A percentile compares a stretch with the other conserved stretches of the same genome.
phyloP scores from a whole-genome alignment of 2,888 invertebrate genomes.

The Machimus rusticus region DNA sequence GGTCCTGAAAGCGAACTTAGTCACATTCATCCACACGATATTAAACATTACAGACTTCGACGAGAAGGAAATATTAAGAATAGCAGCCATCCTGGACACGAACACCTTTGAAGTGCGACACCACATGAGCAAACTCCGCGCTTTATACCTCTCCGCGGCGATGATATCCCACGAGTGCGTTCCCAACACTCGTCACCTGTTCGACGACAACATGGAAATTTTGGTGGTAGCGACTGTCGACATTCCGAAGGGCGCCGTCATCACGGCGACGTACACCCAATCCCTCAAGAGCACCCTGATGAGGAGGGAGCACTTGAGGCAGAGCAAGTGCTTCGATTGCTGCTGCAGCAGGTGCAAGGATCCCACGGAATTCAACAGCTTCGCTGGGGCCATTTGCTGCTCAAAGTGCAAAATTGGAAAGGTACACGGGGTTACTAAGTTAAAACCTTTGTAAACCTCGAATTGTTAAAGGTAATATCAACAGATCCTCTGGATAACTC shows the following conservation, averaged over 20 bases:
- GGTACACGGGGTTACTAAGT: conserved; percentile 50
- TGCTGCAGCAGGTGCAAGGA: conserved; percentile 73
- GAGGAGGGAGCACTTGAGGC: conserved; percentile 69
- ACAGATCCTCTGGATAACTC: conserved; percentile 68
- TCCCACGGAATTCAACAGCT: conserved; percentile 73
- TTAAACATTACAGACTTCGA: conserved; percentile 65
- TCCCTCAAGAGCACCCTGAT: conserved; percentile 74
- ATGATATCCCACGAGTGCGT: conserved; percentile 77
- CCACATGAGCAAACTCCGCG: conserved; percentile 49
- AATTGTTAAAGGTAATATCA: conserved; percentile 64
- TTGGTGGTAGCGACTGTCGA: conserved; percentile 69
- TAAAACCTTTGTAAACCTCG: neutral
- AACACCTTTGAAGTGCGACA: conserved; percentile 75
- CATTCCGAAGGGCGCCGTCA: conserved; percentile 72
- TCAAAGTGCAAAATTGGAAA: conserved; percentile 67
- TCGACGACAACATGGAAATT: conserved; percentile 69
- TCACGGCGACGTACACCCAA: conserved; percentile 76
- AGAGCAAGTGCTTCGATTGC: conserved; percentile 74
- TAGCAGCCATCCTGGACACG: conserved; percentile 75
- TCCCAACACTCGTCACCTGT: conserved; percentile 75
- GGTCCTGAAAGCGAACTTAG: conserved; percentile 69
- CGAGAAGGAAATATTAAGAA: conserved; percentile 68
- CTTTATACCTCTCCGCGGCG: conserved; percentile 70
- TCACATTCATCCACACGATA: conserved; percentile 69
- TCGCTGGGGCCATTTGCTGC: conserved; percentile 71